A percentile compares a stretch with the other conserved stretches of the same genome.
Conservation (phyloP, 1,140 invertebrate species). For the Fopius arisanus region DNA sequence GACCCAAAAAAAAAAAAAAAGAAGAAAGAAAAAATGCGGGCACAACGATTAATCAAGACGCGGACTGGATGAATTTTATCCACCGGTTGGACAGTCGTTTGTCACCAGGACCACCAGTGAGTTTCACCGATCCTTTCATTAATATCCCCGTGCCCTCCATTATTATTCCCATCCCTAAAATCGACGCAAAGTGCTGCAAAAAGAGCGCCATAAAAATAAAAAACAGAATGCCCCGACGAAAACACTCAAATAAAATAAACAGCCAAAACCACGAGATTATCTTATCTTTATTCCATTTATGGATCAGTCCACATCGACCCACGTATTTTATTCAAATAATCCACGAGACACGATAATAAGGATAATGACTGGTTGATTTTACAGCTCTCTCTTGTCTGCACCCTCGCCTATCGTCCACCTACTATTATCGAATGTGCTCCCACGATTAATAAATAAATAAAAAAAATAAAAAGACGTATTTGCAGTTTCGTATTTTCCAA, state of each 20-base stretch:
- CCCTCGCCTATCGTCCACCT: constrained; percentile 3
- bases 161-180: neutral
- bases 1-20: too few species aligned
- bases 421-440: neutral
- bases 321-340: neutral
- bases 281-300: constrained; percentile 26
- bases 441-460: too few species aligned
- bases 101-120: constrained; percentile 18
- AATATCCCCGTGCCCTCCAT: constrained; percentile 10
- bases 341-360: constrained; percentile 6
- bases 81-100: neutral
- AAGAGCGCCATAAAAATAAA: neutral
- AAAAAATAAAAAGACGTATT: too few species aligned
- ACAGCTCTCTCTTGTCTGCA: neutral
- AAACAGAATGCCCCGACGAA: neutral
- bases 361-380: constrained; percentile 19
- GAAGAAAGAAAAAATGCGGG: too few species aligned
- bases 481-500: neutral
- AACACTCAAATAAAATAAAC: constrained; percentile 20
- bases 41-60: constrained; percentile 7
- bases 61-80: neutral
- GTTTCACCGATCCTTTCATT: neutral
- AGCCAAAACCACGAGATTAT: neutral
- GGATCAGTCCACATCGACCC: constrained; percentile 13
- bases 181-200: constrained; percentile 28